Percentiles rank a stretch among this genome's conserved stretches.
phyloP scores from a whole-genome alignment of 2,797 vertebrate genomes.

The Oreonectes daqikongensis region DNA sequence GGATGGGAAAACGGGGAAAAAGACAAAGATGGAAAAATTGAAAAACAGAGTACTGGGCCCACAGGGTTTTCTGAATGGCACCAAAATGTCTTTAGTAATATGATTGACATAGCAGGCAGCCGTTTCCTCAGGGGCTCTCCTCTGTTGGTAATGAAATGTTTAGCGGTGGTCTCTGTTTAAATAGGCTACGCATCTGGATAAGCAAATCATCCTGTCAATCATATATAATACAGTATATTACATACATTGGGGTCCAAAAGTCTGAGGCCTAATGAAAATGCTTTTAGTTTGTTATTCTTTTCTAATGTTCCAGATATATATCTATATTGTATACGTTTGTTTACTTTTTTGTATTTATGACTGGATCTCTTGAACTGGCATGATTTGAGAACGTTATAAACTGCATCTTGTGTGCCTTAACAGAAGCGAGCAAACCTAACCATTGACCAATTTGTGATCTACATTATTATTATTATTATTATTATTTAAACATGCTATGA shows the following conservation, averaged over 20 bases:
- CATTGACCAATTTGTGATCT: no score
- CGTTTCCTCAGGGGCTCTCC: slow-evolving; percentile 55
- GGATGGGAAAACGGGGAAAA: neutral
- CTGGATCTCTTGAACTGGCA: no score
- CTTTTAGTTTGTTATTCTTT: neutral
- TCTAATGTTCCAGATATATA: neutral
- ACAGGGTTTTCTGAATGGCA: slow-evolving; percentile 39
- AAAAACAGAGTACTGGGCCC: slow-evolving; percentile 32
- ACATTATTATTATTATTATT: no score
- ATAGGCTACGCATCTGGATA: slow-evolving; percentile 58
- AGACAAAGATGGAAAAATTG: neutral
- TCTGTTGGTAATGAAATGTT: slow-evolving; percentile 58
- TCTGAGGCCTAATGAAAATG: neutral
- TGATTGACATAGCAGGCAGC: slow-evolving; percentile 66
- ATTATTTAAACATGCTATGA: no score
- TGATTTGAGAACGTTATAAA: no score
- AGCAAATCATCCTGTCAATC: slow-evolving; percentile 68
- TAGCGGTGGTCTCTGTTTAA: slow-evolving; percentile 64
- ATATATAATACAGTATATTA: neutral
- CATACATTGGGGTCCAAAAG: neutral
- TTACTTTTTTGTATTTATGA: no score
- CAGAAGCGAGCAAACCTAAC: neutral
- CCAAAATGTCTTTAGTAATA: slow-evolving; percentile 58
- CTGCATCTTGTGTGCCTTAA: neutral
- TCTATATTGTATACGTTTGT: no score